phyloP scores from a whole-genome alignment of 2,113 vertebrate species.

The Aviceda subcristata region DNA sequence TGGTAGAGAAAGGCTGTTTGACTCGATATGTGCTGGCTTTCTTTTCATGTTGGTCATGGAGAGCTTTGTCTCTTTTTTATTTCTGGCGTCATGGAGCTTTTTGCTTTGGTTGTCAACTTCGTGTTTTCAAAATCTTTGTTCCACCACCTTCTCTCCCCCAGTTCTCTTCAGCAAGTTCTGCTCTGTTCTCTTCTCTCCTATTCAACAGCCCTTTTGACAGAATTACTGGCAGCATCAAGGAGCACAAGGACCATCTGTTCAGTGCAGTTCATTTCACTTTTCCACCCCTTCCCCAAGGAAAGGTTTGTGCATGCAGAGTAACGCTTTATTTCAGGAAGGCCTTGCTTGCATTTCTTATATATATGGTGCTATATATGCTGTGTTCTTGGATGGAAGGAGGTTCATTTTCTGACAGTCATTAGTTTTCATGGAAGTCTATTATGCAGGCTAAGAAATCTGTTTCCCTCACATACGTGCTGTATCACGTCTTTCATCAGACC shows the following conservation, averaged over 20 bases:
- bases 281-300: not conserved
- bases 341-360: not conserved
- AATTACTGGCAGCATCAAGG: not conserved
- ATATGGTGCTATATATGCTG: not conserved
- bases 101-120: not conserved
- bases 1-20: not conserved
- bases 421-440: not conserved
- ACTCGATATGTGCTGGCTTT: not conserved
- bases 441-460: not conserved
- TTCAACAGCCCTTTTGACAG: not conserved
- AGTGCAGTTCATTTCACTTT: not conserved
- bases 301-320: not conserved
- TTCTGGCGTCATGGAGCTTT: not conserved
- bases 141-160: not conserved
- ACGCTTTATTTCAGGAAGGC: not conserved
- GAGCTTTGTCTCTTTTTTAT: not conserved
- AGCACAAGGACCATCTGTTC: not conserved
- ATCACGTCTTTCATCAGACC: not conserved
- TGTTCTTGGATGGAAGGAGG: not conserved
- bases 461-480: not conserved
- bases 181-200: not conserved
- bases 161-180: not conserved
- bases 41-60: not conserved
- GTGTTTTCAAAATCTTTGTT: not conserved
- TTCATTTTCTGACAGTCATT: not conserved